A percentile compares a stretch with the other conserved stretches of the same genome.
phyloP scores from a whole-genome alignment of 1,140 invertebrate species.

The Spodoptera frugiperda region DNA sequence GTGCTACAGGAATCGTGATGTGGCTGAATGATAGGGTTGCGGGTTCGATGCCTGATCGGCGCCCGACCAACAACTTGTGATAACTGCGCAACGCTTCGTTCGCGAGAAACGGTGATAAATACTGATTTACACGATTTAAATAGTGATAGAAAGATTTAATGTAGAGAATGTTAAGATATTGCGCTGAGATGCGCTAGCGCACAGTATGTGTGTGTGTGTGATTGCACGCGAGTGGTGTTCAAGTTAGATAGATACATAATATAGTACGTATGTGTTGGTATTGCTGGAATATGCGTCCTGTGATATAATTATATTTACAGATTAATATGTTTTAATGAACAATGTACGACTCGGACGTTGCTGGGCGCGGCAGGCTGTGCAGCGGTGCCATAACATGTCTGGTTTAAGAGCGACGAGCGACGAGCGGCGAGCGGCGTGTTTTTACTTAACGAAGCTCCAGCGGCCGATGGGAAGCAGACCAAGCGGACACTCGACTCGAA shows the following conservation, averaged over 20 bases:
- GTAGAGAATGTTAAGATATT: not conserved
- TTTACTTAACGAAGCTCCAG: slow-evolving; percentile 3
- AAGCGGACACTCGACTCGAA: not conserved
- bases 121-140: slow-evolving; percentile 36
- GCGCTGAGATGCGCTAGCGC: not conserved
- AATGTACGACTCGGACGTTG: not conserved
- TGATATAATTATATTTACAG: too few species aligned
- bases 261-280: too few species aligned
- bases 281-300: too few species aligned
- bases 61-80: slow-evolving; percentile 27
- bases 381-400: slow-evolving; percentile 1
- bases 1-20: slow-evolving; percentile 48
- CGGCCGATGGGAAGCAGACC: not conserved
- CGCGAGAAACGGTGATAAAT: slow-evolving; percentile 35
- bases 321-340: not conserved
- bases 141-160: slow-evolving; percentile 35
- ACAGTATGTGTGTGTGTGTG: too few species aligned
- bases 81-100: slow-evolving; percentile 8
- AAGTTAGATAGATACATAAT: too few species aligned
- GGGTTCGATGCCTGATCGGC: slow-evolving; percentile 46
- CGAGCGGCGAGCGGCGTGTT: not conserved
- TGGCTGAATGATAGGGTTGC: slow-evolving; percentile 47
- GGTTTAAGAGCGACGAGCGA: slow-evolving; percentile 13
- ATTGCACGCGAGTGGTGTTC: too few species aligned
- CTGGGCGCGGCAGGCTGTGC: not conserved